Base-by-base conservation (phyloP, 1,140 invertebrate species). In the Drosophila sturtevanti region DNA sequence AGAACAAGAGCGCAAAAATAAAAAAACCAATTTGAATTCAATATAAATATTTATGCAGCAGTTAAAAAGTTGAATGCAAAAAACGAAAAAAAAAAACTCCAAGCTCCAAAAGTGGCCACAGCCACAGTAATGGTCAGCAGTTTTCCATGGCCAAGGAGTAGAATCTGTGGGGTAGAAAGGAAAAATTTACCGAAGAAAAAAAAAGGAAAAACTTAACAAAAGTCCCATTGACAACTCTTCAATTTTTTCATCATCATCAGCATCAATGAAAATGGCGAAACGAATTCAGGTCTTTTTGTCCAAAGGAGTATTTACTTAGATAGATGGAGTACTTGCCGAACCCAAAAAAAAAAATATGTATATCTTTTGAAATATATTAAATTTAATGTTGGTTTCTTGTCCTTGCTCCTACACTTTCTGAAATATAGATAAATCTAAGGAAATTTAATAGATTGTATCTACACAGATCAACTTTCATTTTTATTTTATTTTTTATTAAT, bases 41-140 rank as follows among this genome's bases (percentile, higher is more conserved):
- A 72, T 79, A 68, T 77, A 77, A 77, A 77, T 77, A 77, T 77
- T 77, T 77, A 77, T 76, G 74, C 74, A 77, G 74, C 61, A 77
- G 72, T 77, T 70, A 54, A 61, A 35, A 38, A n/a, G 16, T 37
- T 44, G 22, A 9, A 51, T 24, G 27, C 16, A 63, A 34, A 27
- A n/a, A n/a, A n/a, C n/a, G n/a, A n/a, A n/a, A n/a, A n/a, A n/a
- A n/a, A n/a, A 11, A 34, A 11, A 34, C 16, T 48, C 41, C 41
- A 48, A 48, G 41, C 18, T 11, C 41, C 41, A 48, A 48, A 48
- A 48, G 41, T 44, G 41, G 41, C 41, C 41, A 18, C 41, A 31
- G 27, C 27, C 41, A 18, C n/a, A 44, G 14, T 16, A 44, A 44
- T 41, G 41, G 16, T 4, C 7, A n/a, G 27, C 27, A 31, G 27